These are phyloP conservation scores for Rhimphoctona megacephalus DNA, from an alignment of 2,888 invertebrate genomes.

Conservation along the genomic window DNA sequence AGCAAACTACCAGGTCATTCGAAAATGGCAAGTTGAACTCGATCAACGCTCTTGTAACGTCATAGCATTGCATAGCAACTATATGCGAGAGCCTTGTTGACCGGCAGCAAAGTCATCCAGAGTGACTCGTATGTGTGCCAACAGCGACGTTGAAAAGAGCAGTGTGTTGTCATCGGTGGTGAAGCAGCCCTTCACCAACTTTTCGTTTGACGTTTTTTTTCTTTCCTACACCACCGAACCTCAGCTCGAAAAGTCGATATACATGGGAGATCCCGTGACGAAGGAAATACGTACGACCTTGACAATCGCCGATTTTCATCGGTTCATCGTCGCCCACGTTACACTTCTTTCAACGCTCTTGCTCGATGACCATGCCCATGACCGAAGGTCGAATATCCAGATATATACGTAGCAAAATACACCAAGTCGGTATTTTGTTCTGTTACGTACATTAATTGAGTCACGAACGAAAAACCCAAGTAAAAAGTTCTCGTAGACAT, in stretches of 20 bases:
- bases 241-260: slow-evolving; percentile 32
- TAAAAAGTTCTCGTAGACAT: slow-evolving; percentile 35
- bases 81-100: slow-evolving; percentile 77
- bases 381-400: slow-evolving; percentile 59
- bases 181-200: slow-evolving; percentile 66
- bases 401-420: slow-evolving; percentile 23
- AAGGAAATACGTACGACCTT: slow-evolving; percentile 65
- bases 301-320: slow-evolving; percentile 69
- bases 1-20: slow-evolving; percentile 37
- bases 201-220: slow-evolving; percentile 54
- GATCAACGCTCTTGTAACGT: slow-evolving; percentile 77
- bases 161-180: slow-evolving; percentile 52
- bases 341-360: slow-evolving; percentile 53
- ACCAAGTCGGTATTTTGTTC: slow-evolving; percentile 12
- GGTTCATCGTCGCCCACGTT: slow-evolving; percentile 65
- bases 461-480: slow-evolving; percentile 21
- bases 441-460: slow-evolving; percentile 27
- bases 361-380: slow-evolving; percentile 52
- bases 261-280: slow-evolving; percentile 45
- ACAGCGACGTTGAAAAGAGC: slow-evolving; percentile 44
- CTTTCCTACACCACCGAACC: slow-evolving; percentile 17
- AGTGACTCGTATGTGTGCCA: slow-evolving; percentile 78
- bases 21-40: slow-evolving; percentile 81
- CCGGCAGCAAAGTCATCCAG: slow-evolving; percentile 76
- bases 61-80: slow-evolving; percentile 83